Conservation (phyloP, 1,140 invertebrate genomes). For the Tribolium castaneum region DNA sequence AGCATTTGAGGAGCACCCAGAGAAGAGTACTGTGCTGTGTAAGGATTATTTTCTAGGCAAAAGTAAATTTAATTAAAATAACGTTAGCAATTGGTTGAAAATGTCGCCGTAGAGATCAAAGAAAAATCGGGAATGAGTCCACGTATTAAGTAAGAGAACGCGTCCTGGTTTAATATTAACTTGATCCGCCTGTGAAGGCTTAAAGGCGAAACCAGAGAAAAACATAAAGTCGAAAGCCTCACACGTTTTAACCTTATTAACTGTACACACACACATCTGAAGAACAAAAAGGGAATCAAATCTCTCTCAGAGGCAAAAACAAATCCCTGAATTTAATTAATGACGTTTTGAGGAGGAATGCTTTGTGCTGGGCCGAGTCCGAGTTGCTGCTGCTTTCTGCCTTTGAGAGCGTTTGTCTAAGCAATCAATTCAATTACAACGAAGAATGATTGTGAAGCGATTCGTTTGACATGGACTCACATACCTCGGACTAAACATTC, state of each 20-base stretch:
- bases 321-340: slow-evolving; percentile 65
- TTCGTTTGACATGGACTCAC: slow-evolving; percentile 60
- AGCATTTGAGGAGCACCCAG: too few relatives aligned
- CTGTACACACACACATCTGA: slow-evolving; percentile 50
- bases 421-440: slow-evolving; percentile 63
- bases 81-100: slow-evolving; percentile 17
- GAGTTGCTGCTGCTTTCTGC: slow-evolving; percentile 51
- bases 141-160: slow-evolving; percentile 25
- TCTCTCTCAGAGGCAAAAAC: slow-evolving; percentile 60
- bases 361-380: slow-evolving; percentile 56
- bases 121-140: slow-evolving; percentile 24
- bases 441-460: slow-evolving; percentile 58
- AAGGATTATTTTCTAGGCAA: too few relatives aligned
- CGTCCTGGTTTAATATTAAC: slow-evolving; percentile 50
- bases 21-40: too few relatives aligned
- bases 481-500: slow-evolving; percentile 52
- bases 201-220: slow-evolving; percentile 54
- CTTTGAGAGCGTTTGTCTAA: slow-evolving; percentile 61
- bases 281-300: slow-evolving; percentile 62
- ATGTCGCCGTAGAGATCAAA: slow-evolving; percentile 15
- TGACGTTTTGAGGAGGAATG: slow-evolving; percentile 63
- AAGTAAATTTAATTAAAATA: slow-evolving; percentile 27
- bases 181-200: slow-evolving; percentile 50
- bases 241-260: slow-evolving; percentile 62
- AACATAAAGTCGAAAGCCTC: slow-evolving; percentile 55